Percentiles rank a stretch among this genome's conserved stretches.
phyloP scores from a whole-genome alignment of 2,113 vertebrate genomes.

The Ceyx cyanopectus region DNA sequence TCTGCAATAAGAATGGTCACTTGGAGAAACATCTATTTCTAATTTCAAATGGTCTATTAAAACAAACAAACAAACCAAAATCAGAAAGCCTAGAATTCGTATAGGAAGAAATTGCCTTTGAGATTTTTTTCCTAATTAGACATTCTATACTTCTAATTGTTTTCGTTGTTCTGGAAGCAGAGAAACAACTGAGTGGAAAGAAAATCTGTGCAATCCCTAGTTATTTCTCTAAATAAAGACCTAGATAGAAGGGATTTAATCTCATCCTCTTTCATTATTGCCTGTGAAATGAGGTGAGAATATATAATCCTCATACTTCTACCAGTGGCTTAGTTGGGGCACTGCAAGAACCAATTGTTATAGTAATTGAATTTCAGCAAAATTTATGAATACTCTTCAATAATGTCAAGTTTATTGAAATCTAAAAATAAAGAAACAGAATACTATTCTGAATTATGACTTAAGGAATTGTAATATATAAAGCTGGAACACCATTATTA shows the following conservation, averaged over 20 bases:
- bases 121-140: neutral
- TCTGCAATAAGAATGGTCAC: neutral
- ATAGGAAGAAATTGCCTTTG: neutral
- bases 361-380: neutral
- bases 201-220: neutral
- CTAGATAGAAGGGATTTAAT: constrained; percentile 32
- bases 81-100: neutral
- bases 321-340: neutral
- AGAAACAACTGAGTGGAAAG: neutral
- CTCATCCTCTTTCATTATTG: constrained; percentile 61
- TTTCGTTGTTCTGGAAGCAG: constrained; percentile 4
- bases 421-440: constrained; percentile 45
- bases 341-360: constrained; percentile 27
- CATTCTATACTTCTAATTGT: neutral
- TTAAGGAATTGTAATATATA: constrained; percentile 33
- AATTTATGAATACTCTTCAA: constrained; percentile 12
- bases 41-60: neutral
- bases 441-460: constrained; percentile 2
- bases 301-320: constrained; percentile 55
- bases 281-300: constrained; percentile 63
- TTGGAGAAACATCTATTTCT: neutral
- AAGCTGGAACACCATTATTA: constrained; percentile 24
- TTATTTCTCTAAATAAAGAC: constrained; percentile 45
- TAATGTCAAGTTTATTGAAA: constrained; percentile 52
- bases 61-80: too few relatives aligned